phyloP scores from a whole-genome alignment of 2,113 vertebrate species.

The Nyctibius bracteatus region DNA sequence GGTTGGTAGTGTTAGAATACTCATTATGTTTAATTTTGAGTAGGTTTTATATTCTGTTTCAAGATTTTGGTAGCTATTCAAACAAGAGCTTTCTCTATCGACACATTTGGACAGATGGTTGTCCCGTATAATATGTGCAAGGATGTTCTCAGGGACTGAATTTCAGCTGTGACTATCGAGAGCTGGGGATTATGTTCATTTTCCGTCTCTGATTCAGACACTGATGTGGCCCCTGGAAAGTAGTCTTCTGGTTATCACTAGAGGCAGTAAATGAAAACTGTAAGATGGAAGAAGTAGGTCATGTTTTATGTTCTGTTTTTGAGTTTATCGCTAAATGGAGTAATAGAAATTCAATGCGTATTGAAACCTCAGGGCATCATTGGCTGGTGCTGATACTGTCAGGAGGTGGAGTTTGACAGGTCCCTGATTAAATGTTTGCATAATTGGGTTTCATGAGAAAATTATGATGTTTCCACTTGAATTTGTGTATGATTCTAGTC shows the following conservation, averaged over 20 bases:
- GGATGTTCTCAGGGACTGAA: neutral
- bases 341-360: neutral
- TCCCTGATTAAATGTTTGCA: constrained; percentile 21
- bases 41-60: neutral
- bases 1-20: neutral
- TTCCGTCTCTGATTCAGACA: neutral
- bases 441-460: neutral
- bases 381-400: constrained; percentile 10
- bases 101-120: neutral
- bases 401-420: neutral
- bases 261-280: neutral
- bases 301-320: constrained; percentile 1
- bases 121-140: neutral
- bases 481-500: neutral
- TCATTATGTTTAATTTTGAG: neutral
- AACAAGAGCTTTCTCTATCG: neutral
- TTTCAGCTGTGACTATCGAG: neutral
- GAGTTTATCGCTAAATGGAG: neutral
- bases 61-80: neutral
- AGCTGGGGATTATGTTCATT: neutral
- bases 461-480: neutral
- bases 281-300: constrained; percentile 17
- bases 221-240: neutral
- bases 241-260: neutral
- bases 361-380: constrained; percentile 16